Evolutionary conservation across 1,140 invertebrate species (phyloP).

Genomic region (Bombus consobrinus): DNA sequence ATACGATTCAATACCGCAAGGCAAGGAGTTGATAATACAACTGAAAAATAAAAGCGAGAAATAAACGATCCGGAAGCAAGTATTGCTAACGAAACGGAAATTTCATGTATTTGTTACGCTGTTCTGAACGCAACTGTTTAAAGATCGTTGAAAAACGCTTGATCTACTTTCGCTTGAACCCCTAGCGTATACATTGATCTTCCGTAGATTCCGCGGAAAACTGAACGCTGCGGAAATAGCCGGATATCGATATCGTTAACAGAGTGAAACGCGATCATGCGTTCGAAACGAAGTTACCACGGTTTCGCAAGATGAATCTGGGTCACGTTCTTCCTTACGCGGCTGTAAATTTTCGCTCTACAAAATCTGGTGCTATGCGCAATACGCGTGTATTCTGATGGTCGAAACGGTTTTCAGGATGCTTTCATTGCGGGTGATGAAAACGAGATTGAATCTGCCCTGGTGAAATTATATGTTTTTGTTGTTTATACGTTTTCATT

Average conservation of each 20-base stretch:
- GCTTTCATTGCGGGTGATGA: neutral
- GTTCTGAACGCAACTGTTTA: neutral
- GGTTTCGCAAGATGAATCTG: slow-evolving; percentile 6
- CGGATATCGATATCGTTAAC: slow-evolving; percentile 9
- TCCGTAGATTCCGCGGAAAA: neutral
- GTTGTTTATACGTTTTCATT: neutral
- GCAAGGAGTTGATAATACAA: neutral
- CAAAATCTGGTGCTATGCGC: neutral
- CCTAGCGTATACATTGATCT: neutral
- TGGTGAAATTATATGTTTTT: neutral
- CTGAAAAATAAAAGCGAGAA: neutral
- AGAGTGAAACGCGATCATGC: slow-evolving; percentile 6
- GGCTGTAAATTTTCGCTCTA: neutral
- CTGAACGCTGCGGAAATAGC: neutral
- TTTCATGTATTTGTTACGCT: too few relatives aligned
- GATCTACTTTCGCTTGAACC: neutral
- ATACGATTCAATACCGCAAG: neutral
- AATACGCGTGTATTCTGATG: neutral
- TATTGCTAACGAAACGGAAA: neutral
- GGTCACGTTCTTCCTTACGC: slow-evolving; percentile 14
- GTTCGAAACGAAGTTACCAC: neutral
- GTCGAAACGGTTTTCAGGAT: neutral
- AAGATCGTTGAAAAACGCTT: neutral
- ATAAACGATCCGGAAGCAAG: neutral
- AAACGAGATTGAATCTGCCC: neutral